A percentile compares a stretch with the other conserved stretches of the same genome.
These are phyloP conservation scores for Ophraella communa DNA, from an alignment of 2,888 invertebrate species.

Conservation along the genomic window DNA sequence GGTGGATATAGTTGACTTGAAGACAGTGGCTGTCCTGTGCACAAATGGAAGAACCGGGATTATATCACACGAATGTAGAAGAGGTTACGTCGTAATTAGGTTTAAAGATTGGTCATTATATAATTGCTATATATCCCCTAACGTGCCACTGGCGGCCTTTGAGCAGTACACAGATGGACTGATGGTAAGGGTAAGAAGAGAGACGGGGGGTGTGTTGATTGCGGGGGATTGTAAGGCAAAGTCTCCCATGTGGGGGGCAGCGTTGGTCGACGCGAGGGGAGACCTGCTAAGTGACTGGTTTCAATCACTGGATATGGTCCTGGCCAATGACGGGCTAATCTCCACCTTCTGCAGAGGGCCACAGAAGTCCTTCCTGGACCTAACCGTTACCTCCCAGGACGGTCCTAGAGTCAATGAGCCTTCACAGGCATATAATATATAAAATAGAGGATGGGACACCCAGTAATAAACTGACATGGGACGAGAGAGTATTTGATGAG, in stretches of 20 bases:
- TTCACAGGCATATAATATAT: too few species aligned
- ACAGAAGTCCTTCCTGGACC: neutral
- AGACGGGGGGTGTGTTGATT: neutral
- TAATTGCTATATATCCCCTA: slow-evolving; percentile 15
- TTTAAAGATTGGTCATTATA: slow-evolving; percentile 15
- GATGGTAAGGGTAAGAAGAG: neutral
- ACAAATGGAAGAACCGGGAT: too few species aligned
- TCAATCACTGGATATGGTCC: neutral
- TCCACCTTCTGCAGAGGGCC: neutral
- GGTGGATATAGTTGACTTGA: too few species aligned
- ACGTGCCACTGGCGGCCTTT: neutral
- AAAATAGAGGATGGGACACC: too few species aligned
- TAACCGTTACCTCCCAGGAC: too few species aligned
- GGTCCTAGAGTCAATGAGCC: too few species aligned
- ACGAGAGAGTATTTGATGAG: too few species aligned
- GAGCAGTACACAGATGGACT: neutral
- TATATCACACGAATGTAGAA: too few species aligned
- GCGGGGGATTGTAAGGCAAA: slow-evolving; percentile 7
- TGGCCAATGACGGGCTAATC: neutral
- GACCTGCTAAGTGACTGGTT: neutral
- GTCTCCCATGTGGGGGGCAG: slow-evolving; percentile 2
- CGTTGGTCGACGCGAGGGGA: neutral
- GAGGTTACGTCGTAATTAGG: too few species aligned
- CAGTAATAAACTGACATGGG: too few species aligned
- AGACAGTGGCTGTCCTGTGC: too few species aligned